Conservation (phyloP, 2,888 invertebrate genomes). For the Aphidoletes aphidimyza region DNA sequence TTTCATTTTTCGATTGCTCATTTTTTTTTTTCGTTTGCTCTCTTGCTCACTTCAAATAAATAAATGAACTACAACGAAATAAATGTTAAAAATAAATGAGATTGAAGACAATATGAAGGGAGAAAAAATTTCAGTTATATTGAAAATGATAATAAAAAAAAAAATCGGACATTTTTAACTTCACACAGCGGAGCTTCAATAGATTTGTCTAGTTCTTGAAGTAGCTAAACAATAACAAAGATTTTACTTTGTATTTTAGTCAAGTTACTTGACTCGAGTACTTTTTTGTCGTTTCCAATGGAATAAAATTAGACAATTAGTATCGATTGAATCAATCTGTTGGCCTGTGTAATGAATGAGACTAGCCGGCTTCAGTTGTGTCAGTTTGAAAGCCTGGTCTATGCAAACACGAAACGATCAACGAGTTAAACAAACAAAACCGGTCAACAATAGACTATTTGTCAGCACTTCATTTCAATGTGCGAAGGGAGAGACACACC, state of each 20-base stretch:
- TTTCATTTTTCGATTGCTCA: neutral
- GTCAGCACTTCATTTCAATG: conserved; percentile 13
- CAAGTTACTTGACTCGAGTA: too few species aligned
- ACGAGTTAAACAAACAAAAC: conserved; percentile 37
- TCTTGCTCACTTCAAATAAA: neutral
- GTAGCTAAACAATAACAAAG: too few species aligned
- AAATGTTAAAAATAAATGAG: too few species aligned
- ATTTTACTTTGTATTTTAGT: too few species aligned
- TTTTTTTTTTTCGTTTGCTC: neutral
- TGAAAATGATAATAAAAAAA: too few species aligned
- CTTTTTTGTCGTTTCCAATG: neutral
- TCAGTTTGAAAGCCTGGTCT: neutral
- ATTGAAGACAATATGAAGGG: too few species aligned
- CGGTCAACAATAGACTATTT: conserved; percentile 42
- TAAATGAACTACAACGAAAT: neutral
- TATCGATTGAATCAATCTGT: neutral
- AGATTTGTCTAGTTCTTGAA: too few species aligned
- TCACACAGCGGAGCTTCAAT: too few species aligned
- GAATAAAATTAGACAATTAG: neutral
- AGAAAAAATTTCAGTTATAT: too few species aligned
- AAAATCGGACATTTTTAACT: too few species aligned
- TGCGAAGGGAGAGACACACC: neutral
- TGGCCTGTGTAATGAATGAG: neutral
- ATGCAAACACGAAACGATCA: conserved; percentile 47
- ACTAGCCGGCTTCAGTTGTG: neutral